Conservation (phyloP, 2,888 invertebrate genomes). For the Dione juno region DNA sequence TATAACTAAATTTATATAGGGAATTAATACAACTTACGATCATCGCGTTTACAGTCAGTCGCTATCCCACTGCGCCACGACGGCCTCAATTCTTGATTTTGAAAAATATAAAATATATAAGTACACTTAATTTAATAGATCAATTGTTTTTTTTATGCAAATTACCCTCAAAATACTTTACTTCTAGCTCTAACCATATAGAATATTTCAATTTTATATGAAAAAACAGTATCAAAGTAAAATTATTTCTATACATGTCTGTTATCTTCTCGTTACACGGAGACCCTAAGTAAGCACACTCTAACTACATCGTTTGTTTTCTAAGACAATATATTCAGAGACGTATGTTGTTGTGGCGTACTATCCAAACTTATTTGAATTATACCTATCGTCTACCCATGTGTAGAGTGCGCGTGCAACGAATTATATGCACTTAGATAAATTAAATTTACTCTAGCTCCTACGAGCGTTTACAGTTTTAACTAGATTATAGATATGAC, state of each 20-base stretch:
- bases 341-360: constrained; percentile 13
- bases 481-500: too few species aligned
- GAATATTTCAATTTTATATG: not conserved
- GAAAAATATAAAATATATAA: too few species aligned
- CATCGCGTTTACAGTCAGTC: too few species aligned
- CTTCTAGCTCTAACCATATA: not conserved
- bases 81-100: too few species aligned
- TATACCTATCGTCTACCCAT: not conserved
- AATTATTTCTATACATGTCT: constrained; percentile 3
- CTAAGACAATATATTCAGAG: constrained; percentile 12
- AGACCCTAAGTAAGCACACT: constrained; percentile 16
- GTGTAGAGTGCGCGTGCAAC: not conserved
- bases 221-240: not conserved
- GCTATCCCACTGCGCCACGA: too few species aligned
- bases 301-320: constrained; percentile 6
- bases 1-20: too few species aligned
- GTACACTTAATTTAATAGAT: too few species aligned
- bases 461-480: not conserved
- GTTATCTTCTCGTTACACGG: constrained; percentile 22
- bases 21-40: too few species aligned
- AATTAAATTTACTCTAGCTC: not conserved
- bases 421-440: not conserved
- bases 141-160: too few species aligned
- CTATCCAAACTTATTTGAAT: constrained; percentile 17
- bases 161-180: too few species aligned